Conservation (phyloP, 1,140 invertebrate genomes). For the Mylabris phalerata region DNA sequence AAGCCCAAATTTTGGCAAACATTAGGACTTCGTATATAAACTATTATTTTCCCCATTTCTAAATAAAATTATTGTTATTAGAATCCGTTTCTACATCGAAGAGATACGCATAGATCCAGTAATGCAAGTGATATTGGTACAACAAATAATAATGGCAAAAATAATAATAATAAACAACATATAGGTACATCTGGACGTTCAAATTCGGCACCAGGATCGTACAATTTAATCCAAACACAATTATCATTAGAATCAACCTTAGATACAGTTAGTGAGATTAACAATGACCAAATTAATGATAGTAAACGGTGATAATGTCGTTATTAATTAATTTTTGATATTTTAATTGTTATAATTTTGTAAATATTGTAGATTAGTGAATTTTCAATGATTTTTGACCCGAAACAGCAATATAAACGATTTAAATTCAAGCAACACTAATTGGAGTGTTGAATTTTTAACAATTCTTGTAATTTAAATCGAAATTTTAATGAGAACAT, state of each 20-base stretch:
- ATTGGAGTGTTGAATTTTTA: background rate
- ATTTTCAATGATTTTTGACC: background rate
- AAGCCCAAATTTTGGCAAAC: no score
- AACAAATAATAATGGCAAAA: background rate
- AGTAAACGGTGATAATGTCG: slow-evolving; percentile 7
- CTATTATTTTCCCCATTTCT: background rate
- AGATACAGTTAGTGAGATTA: slow-evolving; percentile 34
- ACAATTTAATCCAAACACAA: slow-evolving; percentile 46
- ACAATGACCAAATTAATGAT: slow-evolving; percentile 18
- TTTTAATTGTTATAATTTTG: background rate
- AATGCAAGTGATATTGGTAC: slow-evolving; percentile 22
- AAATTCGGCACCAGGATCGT: slow-evolving; percentile 69
- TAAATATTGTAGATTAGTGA: background rate
- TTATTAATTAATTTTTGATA: slow-evolving; percentile 1
- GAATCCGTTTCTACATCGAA: slow-evolving; percentile 37
- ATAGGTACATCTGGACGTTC: slow-evolving; percentile 53
- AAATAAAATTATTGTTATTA: slow-evolving; percentile 17
- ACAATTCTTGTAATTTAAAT: no score
- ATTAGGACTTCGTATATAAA: no score
- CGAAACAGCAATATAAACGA: background rate
- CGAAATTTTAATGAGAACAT: no score
- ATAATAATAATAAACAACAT: slow-evolving; percentile 22
- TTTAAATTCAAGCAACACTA: background rate
- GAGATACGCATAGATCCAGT: slow-evolving; percentile 29
- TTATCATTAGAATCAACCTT: slow-evolving; percentile 29